phyloP scores from a whole-genome alignment of 2,797 vertebrate genomes.

The Staurois parvus region DNA sequence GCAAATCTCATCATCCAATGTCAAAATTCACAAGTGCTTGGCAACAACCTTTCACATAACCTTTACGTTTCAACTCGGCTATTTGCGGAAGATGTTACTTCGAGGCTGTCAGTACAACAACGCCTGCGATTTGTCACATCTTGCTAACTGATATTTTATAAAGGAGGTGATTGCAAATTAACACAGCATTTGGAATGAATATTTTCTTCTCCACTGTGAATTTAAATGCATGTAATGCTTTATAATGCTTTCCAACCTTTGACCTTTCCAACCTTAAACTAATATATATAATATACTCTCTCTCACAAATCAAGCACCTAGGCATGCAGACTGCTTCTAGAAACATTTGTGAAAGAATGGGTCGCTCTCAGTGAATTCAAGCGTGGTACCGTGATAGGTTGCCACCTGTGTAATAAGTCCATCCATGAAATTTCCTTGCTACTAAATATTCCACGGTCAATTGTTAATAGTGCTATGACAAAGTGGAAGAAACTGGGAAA shows the following conservation, averaged over 20 bases:
- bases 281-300: too few relatives aligned
- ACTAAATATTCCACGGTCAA: too few relatives aligned
- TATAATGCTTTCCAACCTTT: not conserved
- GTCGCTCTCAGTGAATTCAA: too few relatives aligned
- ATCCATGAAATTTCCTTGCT: too few relatives aligned
- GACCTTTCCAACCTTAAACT: too few relatives aligned
- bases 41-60: conserved; percentile 47
- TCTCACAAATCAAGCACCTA: too few relatives aligned
- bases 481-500: too few relatives aligned
- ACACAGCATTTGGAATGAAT: conserved; percentile 31
- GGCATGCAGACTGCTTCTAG: too few relatives aligned
- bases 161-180: conserved; percentile 34
- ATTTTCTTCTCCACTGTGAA: conserved; percentile 14
- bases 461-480: too few relatives aligned
- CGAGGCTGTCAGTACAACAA: conserved; percentile 12
- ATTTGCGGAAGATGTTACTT: conserved; percentile 13
- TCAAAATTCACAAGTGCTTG: conserved; percentile 50
- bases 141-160: conserved; percentile 19
- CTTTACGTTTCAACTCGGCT: conserved; percentile 2
- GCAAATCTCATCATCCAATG: conserved; percentile 21
- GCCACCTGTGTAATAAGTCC: too few relatives aligned
- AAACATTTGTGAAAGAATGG: too few relatives aligned
- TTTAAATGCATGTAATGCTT: conserved; percentile 15
- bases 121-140: conserved; percentile 33
- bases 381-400: too few relatives aligned